Conservation (phyloP, 2,113 vertebrate species). For the Camelus bactrianus region DNA sequence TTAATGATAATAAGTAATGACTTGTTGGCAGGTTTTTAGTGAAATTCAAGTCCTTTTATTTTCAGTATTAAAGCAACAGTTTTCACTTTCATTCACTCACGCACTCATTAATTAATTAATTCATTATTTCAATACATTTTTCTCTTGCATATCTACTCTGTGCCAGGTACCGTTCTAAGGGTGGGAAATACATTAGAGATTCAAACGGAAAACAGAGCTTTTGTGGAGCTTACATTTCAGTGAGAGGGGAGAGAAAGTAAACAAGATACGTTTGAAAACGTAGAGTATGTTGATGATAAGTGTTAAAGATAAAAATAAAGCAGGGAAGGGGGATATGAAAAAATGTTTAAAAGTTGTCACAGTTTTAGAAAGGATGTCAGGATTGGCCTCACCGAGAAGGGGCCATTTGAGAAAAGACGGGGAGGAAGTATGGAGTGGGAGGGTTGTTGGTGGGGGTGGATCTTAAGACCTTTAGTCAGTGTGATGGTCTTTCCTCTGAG, state of each 20-base stretch:
- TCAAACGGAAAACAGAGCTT: not conserved
- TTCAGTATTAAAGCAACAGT: not conserved
- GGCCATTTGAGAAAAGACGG: not conserved
- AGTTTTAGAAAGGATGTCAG: not conserved
- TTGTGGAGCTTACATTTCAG: not conserved
- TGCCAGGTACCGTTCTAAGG: not conserved
- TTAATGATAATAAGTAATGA: not conserved
- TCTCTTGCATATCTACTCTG: not conserved
- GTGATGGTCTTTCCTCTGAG: not conserved
- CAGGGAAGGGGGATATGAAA: not conserved
- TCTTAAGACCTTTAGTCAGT: not conserved
- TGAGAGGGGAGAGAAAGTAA: not conserved
- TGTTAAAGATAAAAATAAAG: not conserved
- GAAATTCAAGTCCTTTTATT: constrained; percentile 45
- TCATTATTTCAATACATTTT: not conserved
- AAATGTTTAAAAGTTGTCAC: not conserved
- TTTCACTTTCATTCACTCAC: constrained; percentile 6
- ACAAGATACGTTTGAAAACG: not conserved
- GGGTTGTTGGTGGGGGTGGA: not conserved
- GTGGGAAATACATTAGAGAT: not conserved
- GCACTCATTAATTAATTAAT: not conserved
- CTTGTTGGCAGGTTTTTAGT: not conserved
- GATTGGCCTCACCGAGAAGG: not conserved
- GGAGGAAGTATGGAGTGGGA: not conserved
- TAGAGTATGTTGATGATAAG: not conserved